These are phyloP conservation scores for Allophyes oxyacanthae DNA, from an alignment of 2,888 invertebrate species.

Conservation along the genomic window DNA sequence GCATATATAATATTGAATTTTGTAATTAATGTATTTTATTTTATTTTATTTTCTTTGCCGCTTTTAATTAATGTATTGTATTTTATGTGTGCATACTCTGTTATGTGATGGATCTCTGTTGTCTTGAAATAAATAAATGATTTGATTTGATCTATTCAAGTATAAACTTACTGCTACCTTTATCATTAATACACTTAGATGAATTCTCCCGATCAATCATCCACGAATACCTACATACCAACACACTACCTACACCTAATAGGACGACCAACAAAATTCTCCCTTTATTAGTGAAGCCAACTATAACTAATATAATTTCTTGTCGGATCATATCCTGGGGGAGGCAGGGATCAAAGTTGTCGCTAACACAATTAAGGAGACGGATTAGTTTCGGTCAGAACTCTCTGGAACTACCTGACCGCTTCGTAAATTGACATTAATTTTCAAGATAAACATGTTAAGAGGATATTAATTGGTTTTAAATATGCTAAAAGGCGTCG, in stretches of 20 bases:
- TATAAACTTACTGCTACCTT: no score
- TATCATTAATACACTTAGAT: constrained; percentile 6
- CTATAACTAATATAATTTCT: constrained; percentile 87
- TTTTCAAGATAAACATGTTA: constrained; percentile 67
- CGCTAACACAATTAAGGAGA: constrained; percentile 86
- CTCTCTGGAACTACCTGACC: constrained; percentile 74
- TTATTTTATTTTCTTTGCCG: no score
- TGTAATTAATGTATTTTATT: no score
- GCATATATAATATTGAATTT: no score
- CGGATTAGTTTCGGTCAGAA: constrained; percentile 86
- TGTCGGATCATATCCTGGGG: constrained; percentile 86
- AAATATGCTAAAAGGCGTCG: constrained; percentile 13
- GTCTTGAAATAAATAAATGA: no score
- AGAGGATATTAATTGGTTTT: constrained; percentile 49
- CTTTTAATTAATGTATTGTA: no score
- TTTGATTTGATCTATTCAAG: no score
- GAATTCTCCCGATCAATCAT: constrained; percentile 29
- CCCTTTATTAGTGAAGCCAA: constrained; percentile 84
- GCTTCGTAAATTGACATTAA: constrained; percentile 76
- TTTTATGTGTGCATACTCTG: no score
- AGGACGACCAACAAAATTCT: constrained; percentile 61
- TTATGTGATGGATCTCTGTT: no score
- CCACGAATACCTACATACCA: constrained; percentile 1
- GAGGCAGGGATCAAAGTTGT: constrained; percentile 87
- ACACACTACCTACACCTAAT: constrained; percentile 2